Evolutionary conservation across 1,140 invertebrate species (phyloP), one percentile per base, ranked within the genome.

Genomic region (Helicoverpa zea): DNA sequence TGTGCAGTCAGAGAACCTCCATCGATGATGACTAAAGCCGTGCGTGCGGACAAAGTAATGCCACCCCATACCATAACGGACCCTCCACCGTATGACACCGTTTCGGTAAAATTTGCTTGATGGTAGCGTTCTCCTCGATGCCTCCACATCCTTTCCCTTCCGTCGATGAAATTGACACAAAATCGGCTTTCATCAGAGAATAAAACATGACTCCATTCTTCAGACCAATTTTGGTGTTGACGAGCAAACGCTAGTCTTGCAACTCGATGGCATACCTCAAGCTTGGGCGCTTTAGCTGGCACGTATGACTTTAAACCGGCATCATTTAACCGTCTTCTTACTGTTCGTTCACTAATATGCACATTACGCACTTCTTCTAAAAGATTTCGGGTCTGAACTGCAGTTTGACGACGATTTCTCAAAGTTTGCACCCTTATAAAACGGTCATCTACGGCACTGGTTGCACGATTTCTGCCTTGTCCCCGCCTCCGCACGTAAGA

Each of bases 391-490:
- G 72, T 59, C 29, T 75, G 63, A 58, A 81, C 52, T 68, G 63
- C 73, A 9, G 59, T 81, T 75, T 76, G 63, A 58, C 52, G 72
- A 68, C 35, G 72, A 70, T 70, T 81, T 59, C 49, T 75, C 14
- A 70, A 70, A 35, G 79, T 81, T 66, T 81, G 79, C 64, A 76
- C 3, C 16, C 16, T 59, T 66, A 81, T 51, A 70, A 81, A 81
- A 75, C 52, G 73, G 52, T 70, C 63, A 63, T 81, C 51, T 54
- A 43, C 3, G 54, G 51, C 23, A 18, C 47, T 80, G 18, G 70
- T 74, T 59, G 79, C 29, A 49, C 59, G 61, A 66, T 75, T 74
- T 75, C 51, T 81, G 72, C 70, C 61, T 75, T 75, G 56, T 23
- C 52, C 61, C 13, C 63, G 14, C 16, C 2, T 64, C 3, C 61